A percentile compares a stretch with the other conserved stretches of the same genome.
These are phyloP conservation scores for Heliconius sara DNA, from an alignment of 2,888 invertebrate species.

Conservation along the genomic window DNA sequence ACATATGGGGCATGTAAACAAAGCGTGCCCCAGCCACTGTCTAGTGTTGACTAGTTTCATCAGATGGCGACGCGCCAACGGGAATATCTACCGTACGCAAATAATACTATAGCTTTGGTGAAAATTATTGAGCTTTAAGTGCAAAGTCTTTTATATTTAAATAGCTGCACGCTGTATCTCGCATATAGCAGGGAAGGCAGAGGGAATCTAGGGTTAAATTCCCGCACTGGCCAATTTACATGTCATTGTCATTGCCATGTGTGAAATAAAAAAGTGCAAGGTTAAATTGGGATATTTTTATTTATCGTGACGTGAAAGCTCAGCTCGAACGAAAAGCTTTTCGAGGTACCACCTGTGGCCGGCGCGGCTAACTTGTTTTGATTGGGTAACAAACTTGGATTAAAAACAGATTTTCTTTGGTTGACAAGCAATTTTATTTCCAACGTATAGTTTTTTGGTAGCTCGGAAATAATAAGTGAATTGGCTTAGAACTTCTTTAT, in stretches of 20 bases:
- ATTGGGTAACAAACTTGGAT: not conserved
- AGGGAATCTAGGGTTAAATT: too few species aligned
- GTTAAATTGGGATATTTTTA: constrained; percentile 28
- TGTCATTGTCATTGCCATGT: too few species aligned
- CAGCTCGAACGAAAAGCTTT: not conserved
- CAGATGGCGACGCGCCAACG: constrained; percentile 43
- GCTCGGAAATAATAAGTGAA: too few species aligned
- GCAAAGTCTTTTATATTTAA: too few species aligned
- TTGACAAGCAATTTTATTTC: not conserved
- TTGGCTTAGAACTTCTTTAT: too few species aligned
- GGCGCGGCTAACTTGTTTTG: not conserved
- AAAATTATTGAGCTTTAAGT: constrained; percentile 32
- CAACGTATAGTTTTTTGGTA: too few species aligned
- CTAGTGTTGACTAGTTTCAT: constrained; percentile 13
- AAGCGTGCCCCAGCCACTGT: constrained; percentile 24
- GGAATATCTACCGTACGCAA: constrained; percentile 34
- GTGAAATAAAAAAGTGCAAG: constrained; percentile 9
- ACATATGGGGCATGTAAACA: constrained; percentile 41
- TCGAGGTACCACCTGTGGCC: constrained; percentile 12
- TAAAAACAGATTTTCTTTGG: not conserved
- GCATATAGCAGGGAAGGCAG: too few species aligned
- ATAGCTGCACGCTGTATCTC: too few species aligned
- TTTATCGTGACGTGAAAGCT: not conserved
- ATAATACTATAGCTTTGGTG: constrained; percentile 34
- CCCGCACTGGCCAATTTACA: too few species aligned